Percentiles rank a stretch among this genome's conserved stretches.
Evolutionary conservation across 53 echinoderm and acorn worm species (phyloP).

Genomic region (Apostichopus leukothele): DNA sequence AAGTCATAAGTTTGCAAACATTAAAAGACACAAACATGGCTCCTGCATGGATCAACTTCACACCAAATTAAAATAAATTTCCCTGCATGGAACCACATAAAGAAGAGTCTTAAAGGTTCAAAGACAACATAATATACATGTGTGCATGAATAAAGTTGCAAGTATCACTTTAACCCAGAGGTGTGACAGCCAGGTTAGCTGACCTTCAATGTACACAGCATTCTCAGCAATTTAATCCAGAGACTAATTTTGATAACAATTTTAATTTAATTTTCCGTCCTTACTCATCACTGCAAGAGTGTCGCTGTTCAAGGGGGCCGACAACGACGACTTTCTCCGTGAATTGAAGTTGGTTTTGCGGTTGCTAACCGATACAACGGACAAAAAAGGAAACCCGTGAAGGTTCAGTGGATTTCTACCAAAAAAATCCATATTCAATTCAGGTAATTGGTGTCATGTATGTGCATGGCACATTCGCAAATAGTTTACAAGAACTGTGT

Average conservation of each 20-base stretch:
- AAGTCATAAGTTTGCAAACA: too few relatives aligned
- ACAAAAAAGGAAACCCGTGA: not conserved
- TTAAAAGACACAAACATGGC: too few relatives aligned
- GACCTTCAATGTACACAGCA: not conserved
- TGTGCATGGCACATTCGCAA: not conserved
- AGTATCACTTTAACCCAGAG: not conserved
- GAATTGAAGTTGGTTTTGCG: not conserved
- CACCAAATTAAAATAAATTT: too few relatives aligned
- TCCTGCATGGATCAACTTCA: too few relatives aligned
- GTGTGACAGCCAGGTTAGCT: not conserved
- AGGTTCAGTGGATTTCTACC: not conserved
- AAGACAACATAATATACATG: too few relatives aligned
- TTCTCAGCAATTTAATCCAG: not conserved
- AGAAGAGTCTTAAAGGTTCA: too few relatives aligned
- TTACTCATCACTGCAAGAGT: not conserved
- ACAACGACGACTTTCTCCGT: not conserved
- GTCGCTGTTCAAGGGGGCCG: not conserved
- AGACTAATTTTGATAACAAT: not conserved
- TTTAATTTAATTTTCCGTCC: slow-evolving; percentile 3
- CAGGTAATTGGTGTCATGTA: not conserved
- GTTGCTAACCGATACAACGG: not conserved
- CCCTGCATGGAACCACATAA: too few relatives aligned
- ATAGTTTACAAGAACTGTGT: too few relatives aligned
- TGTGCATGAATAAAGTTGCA: too few relatives aligned
- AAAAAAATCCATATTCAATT: not conserved